phyloP scores from a whole-genome alignment of 2,113 vertebrate species.

The Platycercus adscitus region DNA sequence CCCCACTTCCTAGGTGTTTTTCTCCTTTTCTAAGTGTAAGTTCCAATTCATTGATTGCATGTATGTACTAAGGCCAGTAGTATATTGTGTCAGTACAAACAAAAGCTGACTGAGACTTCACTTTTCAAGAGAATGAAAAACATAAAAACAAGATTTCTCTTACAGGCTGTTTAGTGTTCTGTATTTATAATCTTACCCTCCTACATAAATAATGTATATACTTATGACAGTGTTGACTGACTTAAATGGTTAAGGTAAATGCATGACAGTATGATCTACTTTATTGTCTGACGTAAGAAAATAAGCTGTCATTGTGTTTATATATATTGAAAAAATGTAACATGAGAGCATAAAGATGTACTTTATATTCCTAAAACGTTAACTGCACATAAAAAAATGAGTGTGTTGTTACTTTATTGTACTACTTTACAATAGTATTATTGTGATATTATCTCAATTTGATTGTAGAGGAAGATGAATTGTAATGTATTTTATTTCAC shows the following conservation, averaged over 20 bases:
- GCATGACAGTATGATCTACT: neutral
- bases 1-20: neutral
- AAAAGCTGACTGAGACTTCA: neutral
- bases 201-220: slow-evolving; percentile 5
- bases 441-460: neutral
- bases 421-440: neutral
- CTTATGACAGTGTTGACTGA: neutral
- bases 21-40: rapidly evolving
- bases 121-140: slow-evolving; percentile 1
- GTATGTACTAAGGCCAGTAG: neutral
- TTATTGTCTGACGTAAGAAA: neutral
- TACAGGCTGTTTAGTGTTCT: neutral
- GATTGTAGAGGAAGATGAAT: slow-evolving; percentile 11
- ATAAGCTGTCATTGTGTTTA: neutral
- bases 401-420: neutral
- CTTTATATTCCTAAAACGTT: neutral
- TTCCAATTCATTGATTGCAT: neutral
- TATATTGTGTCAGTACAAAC: neutral
- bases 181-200: neutral
- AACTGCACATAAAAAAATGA: neutral
- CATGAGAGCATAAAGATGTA: neutral
- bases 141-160: neutral
- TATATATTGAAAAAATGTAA: neutral
- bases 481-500: neutral
- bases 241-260: slow-evolving; percentile 21